phyloP scores from a whole-genome alignment of 2,888 invertebrate genomes.

The Conus canariensis region DNA sequence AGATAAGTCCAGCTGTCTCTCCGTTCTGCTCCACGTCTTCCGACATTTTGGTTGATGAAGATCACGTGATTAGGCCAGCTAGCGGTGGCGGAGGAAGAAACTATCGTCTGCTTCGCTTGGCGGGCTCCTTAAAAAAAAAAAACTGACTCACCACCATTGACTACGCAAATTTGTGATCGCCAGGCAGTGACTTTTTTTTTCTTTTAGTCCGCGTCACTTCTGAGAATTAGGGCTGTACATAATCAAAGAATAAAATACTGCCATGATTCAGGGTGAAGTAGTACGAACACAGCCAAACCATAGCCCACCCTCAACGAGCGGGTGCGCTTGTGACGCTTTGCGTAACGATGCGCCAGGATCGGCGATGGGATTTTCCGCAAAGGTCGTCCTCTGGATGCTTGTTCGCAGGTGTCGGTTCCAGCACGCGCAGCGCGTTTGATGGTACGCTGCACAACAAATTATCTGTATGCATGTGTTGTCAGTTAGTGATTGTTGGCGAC shows the following conservation, averaged over 20 bases:
- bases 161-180: background rate
- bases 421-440: too few relatives aligned
- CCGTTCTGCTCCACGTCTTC: conserved; percentile 64
- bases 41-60: conserved; percentile 69
- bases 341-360: background rate
- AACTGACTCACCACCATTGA: background rate
- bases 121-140: conserved; percentile 34
- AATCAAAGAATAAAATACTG: background rate
- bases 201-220: background rate
- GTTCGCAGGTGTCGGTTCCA: too few relatives aligned
- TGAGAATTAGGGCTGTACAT: background rate
- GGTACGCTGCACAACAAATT: too few relatives aligned
- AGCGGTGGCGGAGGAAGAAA: conserved; percentile 22
- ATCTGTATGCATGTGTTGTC: too few relatives aligned
- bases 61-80: conserved; percentile 64
- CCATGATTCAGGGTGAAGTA: background rate
- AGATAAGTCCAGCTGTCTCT: conserved; percentile 58
- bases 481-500: too few relatives aligned
- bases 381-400: background rate
- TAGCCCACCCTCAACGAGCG: background rate
- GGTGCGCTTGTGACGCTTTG: background rate
- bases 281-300: background rate
- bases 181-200: background rate
- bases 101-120: conserved; percentile 34
- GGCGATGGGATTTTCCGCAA: background rate